These are phyloP conservation scores for Alethe diademata DNA, from an alignment of 2,113 vertebrate genomes.

Conservation along the genomic window DNA sequence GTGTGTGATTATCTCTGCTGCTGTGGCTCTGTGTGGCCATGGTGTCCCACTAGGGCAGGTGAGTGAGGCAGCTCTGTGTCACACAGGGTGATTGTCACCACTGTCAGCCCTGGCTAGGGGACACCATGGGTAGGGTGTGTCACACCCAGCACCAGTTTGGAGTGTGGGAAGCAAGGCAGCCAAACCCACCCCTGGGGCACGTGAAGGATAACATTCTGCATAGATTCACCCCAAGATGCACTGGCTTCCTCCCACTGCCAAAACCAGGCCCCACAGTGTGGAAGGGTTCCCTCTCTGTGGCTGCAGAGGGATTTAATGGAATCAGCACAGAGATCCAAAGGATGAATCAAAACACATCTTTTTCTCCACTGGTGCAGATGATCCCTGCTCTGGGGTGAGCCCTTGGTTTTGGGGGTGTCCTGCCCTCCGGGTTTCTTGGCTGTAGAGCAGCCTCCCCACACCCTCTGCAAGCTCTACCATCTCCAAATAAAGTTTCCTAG, in stretches of 20 bases:
- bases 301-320: neutral
- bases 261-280: rapidly evolving
- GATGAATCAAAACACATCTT: neutral
- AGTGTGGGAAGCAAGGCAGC: rapidly evolving
- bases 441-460: neutral
- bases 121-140: rapidly evolving
- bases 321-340: neutral
- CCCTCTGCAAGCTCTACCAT: neutral
- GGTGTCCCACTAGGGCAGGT: neutral
- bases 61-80: neutral
- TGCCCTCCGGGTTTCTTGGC: neutral
- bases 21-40: rapidly evolving
- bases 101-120: neutral
- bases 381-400: neutral
- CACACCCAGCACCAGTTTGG: neutral
- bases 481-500: slow-evolving; percentile 64
- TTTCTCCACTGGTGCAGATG: rapidly evolving
- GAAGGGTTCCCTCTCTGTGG: neutral
- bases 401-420: neutral
- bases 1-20: rapidly evolving
- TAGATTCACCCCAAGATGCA: neutral
- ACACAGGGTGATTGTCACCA: rapidly evolving
- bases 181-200: rapidly evolving
- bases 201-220: rapidly evolving
- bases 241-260: neutral